Percentiles rank a stretch among this genome's conserved stretches.
Evolutionary conservation across 2,797 vertebrate species (phyloP).

Genomic region (Bufotes viridis): DNA sequence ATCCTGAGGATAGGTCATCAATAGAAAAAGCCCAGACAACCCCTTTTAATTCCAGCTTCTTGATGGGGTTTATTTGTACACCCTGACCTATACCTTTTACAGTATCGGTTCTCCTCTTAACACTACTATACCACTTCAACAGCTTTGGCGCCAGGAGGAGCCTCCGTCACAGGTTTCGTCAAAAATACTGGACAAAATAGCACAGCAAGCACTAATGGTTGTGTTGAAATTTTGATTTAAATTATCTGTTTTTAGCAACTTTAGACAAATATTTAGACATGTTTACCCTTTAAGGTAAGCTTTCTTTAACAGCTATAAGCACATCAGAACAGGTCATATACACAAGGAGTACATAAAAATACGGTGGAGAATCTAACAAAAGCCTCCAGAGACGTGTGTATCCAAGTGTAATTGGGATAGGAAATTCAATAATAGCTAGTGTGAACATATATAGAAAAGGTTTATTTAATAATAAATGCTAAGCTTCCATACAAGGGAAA

Average conservation of each 20-base stretch:
- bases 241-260: no score
- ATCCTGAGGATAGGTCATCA: no score
- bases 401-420: not conserved
- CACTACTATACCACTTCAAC: no score
- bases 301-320: not conserved
- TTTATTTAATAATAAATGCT: conserved; percentile 23
- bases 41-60: not conserved
- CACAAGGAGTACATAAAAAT: not conserved
- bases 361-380: not conserved
- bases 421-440: not conserved
- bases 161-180: no score
- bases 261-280: no score
- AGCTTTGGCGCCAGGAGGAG: no score
- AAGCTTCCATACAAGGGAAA: conserved; percentile 15
- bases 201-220: no score
- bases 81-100: not conserved
- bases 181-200: no score
- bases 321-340: not conserved
- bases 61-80: not conserved
- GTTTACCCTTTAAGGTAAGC: not conserved
- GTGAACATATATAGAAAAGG: conserved; percentile 6
- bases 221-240: no score
- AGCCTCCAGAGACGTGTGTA: not conserved
- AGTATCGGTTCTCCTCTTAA: not conserved
- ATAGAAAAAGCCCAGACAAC: no score